Base-by-base conservation (phyloP, 2,888 invertebrate species). In the Polydrusus tereticollis region DNA sequence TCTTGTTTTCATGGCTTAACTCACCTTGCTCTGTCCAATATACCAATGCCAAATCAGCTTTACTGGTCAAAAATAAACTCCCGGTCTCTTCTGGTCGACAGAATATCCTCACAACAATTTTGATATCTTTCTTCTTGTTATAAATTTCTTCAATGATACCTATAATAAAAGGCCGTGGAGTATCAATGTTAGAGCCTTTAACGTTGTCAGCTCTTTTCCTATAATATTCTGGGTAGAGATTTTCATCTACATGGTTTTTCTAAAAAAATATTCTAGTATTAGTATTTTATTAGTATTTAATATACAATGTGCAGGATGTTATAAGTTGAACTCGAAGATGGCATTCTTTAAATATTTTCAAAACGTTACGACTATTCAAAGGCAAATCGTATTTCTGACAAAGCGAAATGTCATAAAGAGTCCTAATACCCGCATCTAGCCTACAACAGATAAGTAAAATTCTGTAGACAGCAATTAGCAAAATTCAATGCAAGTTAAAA, bases 191-290 rank as follows among this genome's bases (percentile, higher is more conserved):
- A 0, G 92, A 92, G 0, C 93, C 93, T 77, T 93, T 92, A 20
- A 91, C 83, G 75, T 87, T 88, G 75, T 92, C 92, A 12, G 89
- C 88, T 47, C 88, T 90, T 85, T 94, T 95, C 67, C 95, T 87
- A 82, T 94, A 95, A 79, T 90, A 91, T 83, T 96, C 95, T 0
- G 95, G 91, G 81, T 93, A 95, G 33, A 91, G 82, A n/a, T 90
- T 88, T 82, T 93, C 93, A 83, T 95, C 92, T 0, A 91, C 88
- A 76, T 88, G 86, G 62, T 87, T 87, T 74, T 77, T 77, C 75
- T 77, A 55, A 29, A 26, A 26, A 50, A 77, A 76, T 69, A 50
- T 21, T 18, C 0, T 5, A 12, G 16, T 3, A 12, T 16, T 41
- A 41, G n/a, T 16, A 41, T 16, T 14, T 10, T 14, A 12, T 41